Evolutionary conservation across 2,797 vertebrate species (phyloP), one percentile per base, ranked within the genome.

Genomic region (Carapus acus): DNA sequence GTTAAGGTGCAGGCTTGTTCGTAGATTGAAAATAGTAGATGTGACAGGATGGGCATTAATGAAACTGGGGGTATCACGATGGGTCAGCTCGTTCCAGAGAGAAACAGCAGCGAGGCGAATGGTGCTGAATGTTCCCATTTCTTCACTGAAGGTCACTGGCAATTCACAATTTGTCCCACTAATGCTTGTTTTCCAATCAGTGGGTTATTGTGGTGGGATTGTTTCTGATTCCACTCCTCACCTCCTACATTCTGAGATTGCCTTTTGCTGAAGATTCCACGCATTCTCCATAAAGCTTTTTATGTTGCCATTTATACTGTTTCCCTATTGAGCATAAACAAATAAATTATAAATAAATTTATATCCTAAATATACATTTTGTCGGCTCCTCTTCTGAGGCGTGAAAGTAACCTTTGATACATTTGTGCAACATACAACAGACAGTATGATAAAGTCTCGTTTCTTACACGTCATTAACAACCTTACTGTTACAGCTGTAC

Each of bases 171-270:
- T 61, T 62, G 61, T 48, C 49, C 43, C 75, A 58, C 51, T 66
- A 65, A 44, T 74, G 72, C 73, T 71, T 69, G 69, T 65, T 80
- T 78, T 78, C 67, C 65, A 78, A 80, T 79, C 73, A 77, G 62
- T 44, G 53, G 64, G 57, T 76, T 63, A 71, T 70, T 73, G 60
- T 38, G 27, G 59, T 64, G 54, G 69, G 54, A 75, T 70, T 76
- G 67, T 39, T 53, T 75, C 71, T 77, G 71, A 79, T 82, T 78
- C 40, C 40, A 43, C 37, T 18, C 38, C 61, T 51, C 31, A 40
- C 44, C 49, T 71, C 40, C 56, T 65, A 49, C 40, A 43, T 17
- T 16, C 55, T 43, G 38, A 39, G n/a, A n/a, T 37, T 37, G 22
- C 54, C 55, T 71, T 62, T 40, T 33, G 70, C 36, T 72, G 64